Evolutionary conservation across 2,797 vertebrate genomes (phyloP), one percentile per base, ranked within the genome.

Genomic region (Ptychadena robeensis): DNA sequence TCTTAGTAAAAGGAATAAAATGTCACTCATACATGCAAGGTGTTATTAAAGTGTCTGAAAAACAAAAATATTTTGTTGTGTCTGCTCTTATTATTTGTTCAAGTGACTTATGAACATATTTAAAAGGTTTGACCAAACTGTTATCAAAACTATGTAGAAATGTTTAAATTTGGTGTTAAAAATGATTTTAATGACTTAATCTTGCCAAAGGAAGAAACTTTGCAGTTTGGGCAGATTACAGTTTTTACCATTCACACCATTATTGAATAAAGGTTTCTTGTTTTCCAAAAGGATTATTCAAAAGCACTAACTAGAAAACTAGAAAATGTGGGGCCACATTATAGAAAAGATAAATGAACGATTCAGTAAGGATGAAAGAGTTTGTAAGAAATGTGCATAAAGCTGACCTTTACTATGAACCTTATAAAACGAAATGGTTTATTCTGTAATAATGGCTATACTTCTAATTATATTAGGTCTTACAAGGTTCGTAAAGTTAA

Each of bases 231-330:
- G 18, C 7, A 67, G 65, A 67, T 35, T 34, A 15, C 3, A 22
- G n/a, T 34, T 35, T n/a, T 35, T 31, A 15, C 14, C 35, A 22
- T 67, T 67, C 22, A 35, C 9, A 9, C 22, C 1, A 8, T 67
- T 35, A 67, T 22, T 12, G 14, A 67, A 66, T 66, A 66, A 31
- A 34, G 53, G 31, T 67, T 67, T 35, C 31, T 11, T 31, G 32
- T 27, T 35, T 68, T 68, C 37, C 66, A n/a, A 37, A 66, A 68
- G 66, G 9, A 38, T 68, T 25, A n/a, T n/a, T 68, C 66, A 32
- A 68, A 68, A 68, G 66, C 4, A 38, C 34, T 68, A 37, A 2
- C 5, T 22, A 68, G 37, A 34, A 37, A 25, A 68, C 32, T n/a
- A 37, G 22, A 11, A 35, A 68, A n/a, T 37, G 18, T 18, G 27